Evolutionary conservation across 2,888 invertebrate genomes (phyloP), one percentile per base, ranked within the genome.

Genomic region (Melieria omissa): DNA sequence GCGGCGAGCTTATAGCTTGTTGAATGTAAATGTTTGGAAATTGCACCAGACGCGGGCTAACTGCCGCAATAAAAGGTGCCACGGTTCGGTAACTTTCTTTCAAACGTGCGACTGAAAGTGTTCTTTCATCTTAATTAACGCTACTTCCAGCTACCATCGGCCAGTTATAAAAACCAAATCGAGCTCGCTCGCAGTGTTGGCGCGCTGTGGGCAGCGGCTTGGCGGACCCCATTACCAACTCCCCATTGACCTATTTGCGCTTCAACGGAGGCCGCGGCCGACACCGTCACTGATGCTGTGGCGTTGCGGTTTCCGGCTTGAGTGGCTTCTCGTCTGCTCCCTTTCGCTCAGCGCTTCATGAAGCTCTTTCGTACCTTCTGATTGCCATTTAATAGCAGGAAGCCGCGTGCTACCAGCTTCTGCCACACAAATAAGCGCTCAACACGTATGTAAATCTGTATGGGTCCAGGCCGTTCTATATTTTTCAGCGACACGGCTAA

Each of bases 1-100:
- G 12, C 14, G 3, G 29, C 29, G 29, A 29, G 9, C 52, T 52
- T 52, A 9, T 5, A 52, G 78, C 75, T 77, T 67, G 80, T 76
- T 77, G 71, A 57, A 29, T 29, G 29, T 29, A 29, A 29, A 71
- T 75, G 74, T 61, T 68, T 63, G 52, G 54, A 42, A 61, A 47
- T 71, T 64, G 70, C 55, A 41, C 49, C 4, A 52, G 14, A 52
- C 12, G 14, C 9, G 29, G 29, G 29, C 29, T 29, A 29, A 29
- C 29, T 29, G 29, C 29, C 29, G 29, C 29, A 29, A 29, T 29
- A 29, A 29, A 29, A 29, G 29, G 29, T 29, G 29, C 29, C 29
- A 65, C 61, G 60, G 65, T 54, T 46, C 65, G 57, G 58, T 14
- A 42, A 70, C 64, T 64, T 65, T 65, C 64, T 54, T 65, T 65